These are phyloP conservation scores for Promerops cafer DNA, from an alignment of 2,113 vertebrate genomes.

Conservation along the genomic window DNA sequence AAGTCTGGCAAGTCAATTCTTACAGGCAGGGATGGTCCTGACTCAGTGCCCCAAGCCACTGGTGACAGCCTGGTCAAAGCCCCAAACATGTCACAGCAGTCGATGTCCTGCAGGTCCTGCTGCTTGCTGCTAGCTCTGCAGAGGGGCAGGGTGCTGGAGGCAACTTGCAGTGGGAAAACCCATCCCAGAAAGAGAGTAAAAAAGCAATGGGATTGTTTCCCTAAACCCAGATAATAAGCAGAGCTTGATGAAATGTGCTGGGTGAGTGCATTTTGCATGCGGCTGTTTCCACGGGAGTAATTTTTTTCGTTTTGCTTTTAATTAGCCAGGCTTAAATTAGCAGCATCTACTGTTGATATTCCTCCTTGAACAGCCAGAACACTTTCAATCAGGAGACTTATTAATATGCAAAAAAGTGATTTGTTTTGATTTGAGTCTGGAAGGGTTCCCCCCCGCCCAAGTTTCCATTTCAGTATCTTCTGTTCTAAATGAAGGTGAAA, in stretches of 20 bases:
- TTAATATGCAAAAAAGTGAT: constrained; percentile 70
- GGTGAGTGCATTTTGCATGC: not conserved
- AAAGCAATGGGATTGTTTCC: not conserved
- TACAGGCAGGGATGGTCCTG: not conserved
- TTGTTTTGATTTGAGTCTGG: constrained; percentile 69
- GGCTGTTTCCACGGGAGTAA: constrained; percentile 44
- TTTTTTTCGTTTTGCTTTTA: constrained; percentile 45
- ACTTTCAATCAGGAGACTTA: constrained; percentile 67
- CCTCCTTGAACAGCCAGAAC: constrained; percentile 46
- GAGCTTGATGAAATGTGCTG: not conserved
- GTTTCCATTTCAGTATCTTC: constrained; percentile 36
- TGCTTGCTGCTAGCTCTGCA: not conserved
- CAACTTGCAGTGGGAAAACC: rapidly evolving
- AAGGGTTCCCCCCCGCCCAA: not conserved
- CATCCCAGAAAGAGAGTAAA: not conserved
- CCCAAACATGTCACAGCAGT: not conserved
- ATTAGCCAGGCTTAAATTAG: constrained; percentile 74
- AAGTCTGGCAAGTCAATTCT: not conserved
- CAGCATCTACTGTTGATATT: constrained; percentile 67
- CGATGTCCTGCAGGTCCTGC: not conserved
- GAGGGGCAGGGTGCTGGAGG: not conserved
- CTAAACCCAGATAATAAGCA: not conserved
- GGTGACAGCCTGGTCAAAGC: not conserved
- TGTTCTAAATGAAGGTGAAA: constrained; percentile 32
- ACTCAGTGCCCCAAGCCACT: rapidly evolving